Percentiles rank a stretch among this genome's conserved stretches.
Evolutionary conservation across 1,140 invertebrate species (phyloP).

Genomic region (Nixonia krombeini): DNA sequence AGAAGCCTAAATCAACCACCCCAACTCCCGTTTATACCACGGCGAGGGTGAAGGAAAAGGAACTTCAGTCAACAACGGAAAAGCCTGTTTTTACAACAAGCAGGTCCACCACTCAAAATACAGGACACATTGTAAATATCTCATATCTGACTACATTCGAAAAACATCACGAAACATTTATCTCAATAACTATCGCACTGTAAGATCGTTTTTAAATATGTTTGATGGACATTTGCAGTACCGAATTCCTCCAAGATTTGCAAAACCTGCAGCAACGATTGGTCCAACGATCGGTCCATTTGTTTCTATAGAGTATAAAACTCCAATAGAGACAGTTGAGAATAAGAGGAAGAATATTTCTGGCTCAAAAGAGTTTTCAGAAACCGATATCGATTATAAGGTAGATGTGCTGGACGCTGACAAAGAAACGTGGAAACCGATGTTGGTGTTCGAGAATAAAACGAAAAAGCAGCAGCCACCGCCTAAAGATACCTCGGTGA

Average conservation of each 20-base stretch:
- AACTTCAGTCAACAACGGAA: not conserved
- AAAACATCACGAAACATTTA: too few relatives aligned
- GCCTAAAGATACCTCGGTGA: slow-evolving; percentile 47
- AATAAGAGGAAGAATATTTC: slow-evolving; percentile 1
- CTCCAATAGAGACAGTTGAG: slow-evolving; percentile 3
- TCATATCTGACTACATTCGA: too few relatives aligned
- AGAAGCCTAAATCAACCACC: slow-evolving; percentile 4
- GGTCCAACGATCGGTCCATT: slow-evolving; percentile 35
- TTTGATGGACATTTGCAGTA: not conserved
- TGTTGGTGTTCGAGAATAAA: slow-evolving; percentile 56
- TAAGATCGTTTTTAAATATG: too few relatives aligned
- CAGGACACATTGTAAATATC: slow-evolving; percentile 1
- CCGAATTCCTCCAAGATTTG: not conserved
- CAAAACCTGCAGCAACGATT: not conserved
- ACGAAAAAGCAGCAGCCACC: slow-evolving; percentile 27
- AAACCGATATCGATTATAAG: slow-evolving; percentile 19
- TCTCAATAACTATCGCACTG: not conserved
- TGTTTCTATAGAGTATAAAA: slow-evolving; percentile 44
- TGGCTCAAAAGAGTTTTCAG: not conserved
- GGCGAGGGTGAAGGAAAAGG: not conserved
- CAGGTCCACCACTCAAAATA: not conserved
- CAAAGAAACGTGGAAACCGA: slow-evolving; percentile 57
- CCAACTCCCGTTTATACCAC: not conserved
- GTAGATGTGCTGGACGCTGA: slow-evolving; percentile 50
- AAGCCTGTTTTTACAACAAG: not conserved